Base-by-base conservation (phyloP, 2,113 vertebrate genomes). In the Otocyon megalotis region DNA sequence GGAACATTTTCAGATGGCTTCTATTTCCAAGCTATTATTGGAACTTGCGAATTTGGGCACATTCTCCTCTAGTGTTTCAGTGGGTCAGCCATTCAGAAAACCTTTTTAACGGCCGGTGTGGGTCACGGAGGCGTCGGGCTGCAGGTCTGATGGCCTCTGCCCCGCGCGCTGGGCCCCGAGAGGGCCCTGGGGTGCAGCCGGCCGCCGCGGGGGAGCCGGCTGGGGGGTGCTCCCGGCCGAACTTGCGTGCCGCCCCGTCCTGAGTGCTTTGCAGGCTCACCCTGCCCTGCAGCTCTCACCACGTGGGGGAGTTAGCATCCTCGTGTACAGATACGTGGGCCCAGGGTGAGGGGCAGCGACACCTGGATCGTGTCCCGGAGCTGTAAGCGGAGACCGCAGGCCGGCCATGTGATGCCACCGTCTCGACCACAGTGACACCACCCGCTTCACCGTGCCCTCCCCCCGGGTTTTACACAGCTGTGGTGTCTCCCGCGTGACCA, bases 11-110 rank as follows among this genome's bases (percentile, higher is more conserved):
- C 94, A 90, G 82, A 88, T 72, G 80, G 94, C 84, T 63, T 85
- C 88, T 72, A 9, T 92, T 98, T 67, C 83, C 89, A 26, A 15
- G 65, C 93, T 92, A 28, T 94, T 89, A 30, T 56, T 72, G 92
- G 90, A 94, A 94, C 83, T 67, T 53, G 30, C 26, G 58, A 89
- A 72, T 56, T n/a, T 30, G n/a, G 67, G 53, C 58, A 53, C 92
- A 87, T 81, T 89, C n/a, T 85, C 91, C 83, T 37, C 28, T 0
- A 15, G 74, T 35, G 88, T 80, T 56, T 74, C 48, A 43, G 71
- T 26, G 0, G 0, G 67, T 24, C 69, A 53, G 65, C 94, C 92
- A 82, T 88, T 96, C 88, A 83, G 96, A 93, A 93, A 80, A 71
- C 86, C 13, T 17, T 71, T 54, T n/a, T 58, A 22, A 2, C 0